Conservation (phyloP, 2,888 invertebrate genomes). For the Dyspetes luteomarginatus region DNA sequence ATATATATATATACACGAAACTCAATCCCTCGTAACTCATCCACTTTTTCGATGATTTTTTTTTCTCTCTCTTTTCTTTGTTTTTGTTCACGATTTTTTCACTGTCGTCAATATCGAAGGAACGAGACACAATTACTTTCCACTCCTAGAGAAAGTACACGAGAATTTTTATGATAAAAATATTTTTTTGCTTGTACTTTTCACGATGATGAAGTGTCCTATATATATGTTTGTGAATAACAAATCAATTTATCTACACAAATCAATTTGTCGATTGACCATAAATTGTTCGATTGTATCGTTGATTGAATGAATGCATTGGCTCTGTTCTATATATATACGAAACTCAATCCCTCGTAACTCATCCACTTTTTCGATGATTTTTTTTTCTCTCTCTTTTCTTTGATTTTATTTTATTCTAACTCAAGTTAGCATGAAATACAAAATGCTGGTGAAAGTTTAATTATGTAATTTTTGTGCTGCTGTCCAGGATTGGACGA, state of each 20-base stretch:
- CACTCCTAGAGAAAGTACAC: conserved; percentile 24
- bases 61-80: conserved; percentile 13
- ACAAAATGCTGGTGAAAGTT: neutral
- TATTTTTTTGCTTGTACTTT: neutral
- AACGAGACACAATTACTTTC: conserved; percentile 11
- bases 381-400: neutral
- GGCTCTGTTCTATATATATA: neutral
- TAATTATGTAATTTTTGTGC: conserved; percentile 56
- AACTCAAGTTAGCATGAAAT: conserved; percentile 20
- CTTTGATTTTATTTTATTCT: neutral
- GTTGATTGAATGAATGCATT: neutral
- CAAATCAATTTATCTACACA: neutral
- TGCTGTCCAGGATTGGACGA: conserved; percentile 62
- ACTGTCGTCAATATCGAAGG: too few species aligned
- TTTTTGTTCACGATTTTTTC: neutral
- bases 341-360: neutral
- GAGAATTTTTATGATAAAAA: neutral
- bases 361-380: neutral
- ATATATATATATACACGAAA: too few species aligned
- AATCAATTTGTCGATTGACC: neutral
- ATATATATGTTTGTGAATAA: neutral
- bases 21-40: neutral
- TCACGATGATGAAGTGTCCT: neutral
- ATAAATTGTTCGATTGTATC: neutral
- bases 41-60: neutral